These are phyloP conservation scores for Polymixis flavicincta DNA, from an alignment of 2,888 invertebrate genomes.

Conservation along the genomic window DNA sequence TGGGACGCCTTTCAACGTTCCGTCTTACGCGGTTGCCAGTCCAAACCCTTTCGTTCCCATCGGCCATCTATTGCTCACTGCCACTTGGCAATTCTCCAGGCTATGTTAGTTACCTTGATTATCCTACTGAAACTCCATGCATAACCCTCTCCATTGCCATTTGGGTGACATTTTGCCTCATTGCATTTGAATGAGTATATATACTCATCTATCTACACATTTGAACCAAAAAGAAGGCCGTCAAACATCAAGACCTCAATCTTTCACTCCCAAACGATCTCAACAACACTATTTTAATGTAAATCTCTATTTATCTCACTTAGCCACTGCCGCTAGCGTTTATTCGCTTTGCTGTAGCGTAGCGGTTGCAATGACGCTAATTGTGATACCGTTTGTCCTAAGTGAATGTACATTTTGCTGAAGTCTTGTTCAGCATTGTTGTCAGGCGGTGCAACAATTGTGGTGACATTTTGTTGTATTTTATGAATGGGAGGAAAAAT, in stretches of 20 bases:
- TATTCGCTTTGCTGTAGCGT: slow-evolving; percentile 33
- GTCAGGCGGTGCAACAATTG: slow-evolving; percentile 10
- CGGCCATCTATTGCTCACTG: too few species aligned
- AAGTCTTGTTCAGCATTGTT: slow-evolving; percentile 40
- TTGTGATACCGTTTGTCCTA: slow-evolving; percentile 62
- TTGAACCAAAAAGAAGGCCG: not conserved
- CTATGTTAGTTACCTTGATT: too few species aligned
- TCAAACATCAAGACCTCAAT: not conserved
- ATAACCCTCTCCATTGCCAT: too few species aligned
- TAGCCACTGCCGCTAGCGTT: slow-evolving; percentile 28
- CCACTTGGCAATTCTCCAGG: too few species aligned
- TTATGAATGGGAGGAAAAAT: not conserved
- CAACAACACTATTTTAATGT: slow-evolving; percentile 23
- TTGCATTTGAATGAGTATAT: too few species aligned
- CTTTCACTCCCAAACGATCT: not conserved
- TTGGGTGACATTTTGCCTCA: too few species aligned
- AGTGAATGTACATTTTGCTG: slow-evolving; percentile 52
- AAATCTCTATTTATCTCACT: slow-evolving; percentile 55
- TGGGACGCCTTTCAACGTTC: too few species aligned
- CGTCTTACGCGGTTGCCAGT: too few species aligned
- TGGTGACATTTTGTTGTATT: slow-evolving; percentile 1
- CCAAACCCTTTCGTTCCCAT: too few species aligned
- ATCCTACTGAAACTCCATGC: too few species aligned
- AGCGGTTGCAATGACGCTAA: slow-evolving; percentile 61
- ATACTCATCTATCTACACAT: not conserved